Evolutionary conservation across 2,888 invertebrate genomes (phyloP).

Genomic region (Hirtodrosophila histrioides): DNA sequence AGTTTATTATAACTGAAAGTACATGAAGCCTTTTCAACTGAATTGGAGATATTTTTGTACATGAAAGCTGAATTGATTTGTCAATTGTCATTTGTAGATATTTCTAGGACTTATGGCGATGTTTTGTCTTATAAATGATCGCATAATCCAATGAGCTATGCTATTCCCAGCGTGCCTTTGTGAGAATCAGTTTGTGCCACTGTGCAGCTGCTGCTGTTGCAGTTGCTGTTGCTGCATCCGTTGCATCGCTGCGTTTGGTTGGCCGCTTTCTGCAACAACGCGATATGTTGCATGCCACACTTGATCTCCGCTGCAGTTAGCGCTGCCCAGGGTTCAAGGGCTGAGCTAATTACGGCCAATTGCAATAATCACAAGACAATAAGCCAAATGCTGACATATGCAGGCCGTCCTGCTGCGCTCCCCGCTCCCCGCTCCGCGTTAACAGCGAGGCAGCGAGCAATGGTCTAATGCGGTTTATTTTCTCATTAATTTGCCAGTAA

Average conservation of each 20-base stretch:
- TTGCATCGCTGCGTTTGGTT: slow-evolving; percentile 18
- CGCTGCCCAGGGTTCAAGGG: slow-evolving; percentile 43
- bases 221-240: neutral
- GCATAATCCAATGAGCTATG: no score
- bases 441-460: slow-evolving; percentile 6
- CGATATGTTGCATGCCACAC: slow-evolving; percentile 24
- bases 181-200: slow-evolving; percentile 28
- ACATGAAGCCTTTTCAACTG: no score
- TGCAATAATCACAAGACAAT: slow-evolving; percentile 32
- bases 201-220: slow-evolving; percentile 17
- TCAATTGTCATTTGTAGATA: no score
- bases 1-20: no score
- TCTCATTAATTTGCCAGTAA: slow-evolving; percentile 75
- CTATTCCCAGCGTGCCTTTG: no score
- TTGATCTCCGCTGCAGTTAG: slow-evolving; percentile 21
- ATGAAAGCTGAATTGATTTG: no score
- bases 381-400: slow-evolving; percentile 8
- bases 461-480: slow-evolving; percentile 74
- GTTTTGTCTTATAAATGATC: no score
- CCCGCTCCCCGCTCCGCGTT: neutral
- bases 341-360: slow-evolving; percentile 39
- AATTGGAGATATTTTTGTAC: no score
- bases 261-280: slow-evolving; percentile 5
- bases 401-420: slow-evolving; percentile 13
- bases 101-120: no score